Conservation (phyloP, 1,140 invertebrate species). For the Philaenus spumarius region DNA sequence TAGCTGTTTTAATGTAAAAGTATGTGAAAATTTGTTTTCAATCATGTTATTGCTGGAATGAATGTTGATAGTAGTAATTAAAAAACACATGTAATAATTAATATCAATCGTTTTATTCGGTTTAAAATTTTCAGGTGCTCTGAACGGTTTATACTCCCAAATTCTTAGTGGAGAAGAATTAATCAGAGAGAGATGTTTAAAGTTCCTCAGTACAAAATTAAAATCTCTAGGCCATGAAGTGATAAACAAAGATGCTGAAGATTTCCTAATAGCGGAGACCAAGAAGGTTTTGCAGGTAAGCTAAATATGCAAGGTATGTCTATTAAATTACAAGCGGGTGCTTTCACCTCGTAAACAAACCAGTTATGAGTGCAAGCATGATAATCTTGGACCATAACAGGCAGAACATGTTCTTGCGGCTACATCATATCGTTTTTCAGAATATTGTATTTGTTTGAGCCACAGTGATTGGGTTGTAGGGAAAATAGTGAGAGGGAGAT, state of each 20-base stretch:
- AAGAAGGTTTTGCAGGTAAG: slow-evolving; percentile 78
- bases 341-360: too few species aligned
- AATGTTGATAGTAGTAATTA: not conserved
- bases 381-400: too few species aligned
- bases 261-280: slow-evolving; percentile 73
- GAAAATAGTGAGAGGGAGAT: too few species aligned
- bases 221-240: slow-evolving; percentile 70
- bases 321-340: too few species aligned
- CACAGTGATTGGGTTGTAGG: too few species aligned
- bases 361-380: too few species aligned
- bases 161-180: slow-evolving; percentile 70
- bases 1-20: not conserved
- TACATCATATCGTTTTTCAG: too few species aligned
- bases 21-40: not conserved
- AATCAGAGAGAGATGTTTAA: slow-evolving; percentile 79
- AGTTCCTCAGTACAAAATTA: slow-evolving; percentile 79
- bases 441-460: too few species aligned
- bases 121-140: slow-evolving; percentile 45
- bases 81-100: too few species aligned
- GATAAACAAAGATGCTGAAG: slow-evolving; percentile 80
- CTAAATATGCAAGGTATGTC: not conserved
- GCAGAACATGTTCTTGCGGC: too few species aligned
- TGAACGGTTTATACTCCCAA: slow-evolving; percentile 82
- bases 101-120: too few species aligned
- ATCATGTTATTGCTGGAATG: not conserved